Conservation (phyloP, 2,888 invertebrate genomes). For the Ectemnius continuus region DNA sequence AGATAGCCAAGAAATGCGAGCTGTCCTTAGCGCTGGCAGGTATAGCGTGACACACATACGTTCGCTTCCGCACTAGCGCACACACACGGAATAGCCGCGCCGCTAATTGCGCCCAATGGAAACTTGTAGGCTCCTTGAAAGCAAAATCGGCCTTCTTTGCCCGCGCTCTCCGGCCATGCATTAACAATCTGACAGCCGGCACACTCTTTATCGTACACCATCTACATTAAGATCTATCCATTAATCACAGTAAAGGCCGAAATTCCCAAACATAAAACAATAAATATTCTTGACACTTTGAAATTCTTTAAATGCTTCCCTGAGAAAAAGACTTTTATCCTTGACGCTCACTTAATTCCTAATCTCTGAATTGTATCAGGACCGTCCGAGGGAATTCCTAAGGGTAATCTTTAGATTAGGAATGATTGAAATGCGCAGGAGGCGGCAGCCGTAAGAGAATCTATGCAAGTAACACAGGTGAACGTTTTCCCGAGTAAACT, state of each 20-base stretch:
- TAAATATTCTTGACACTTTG: too few relatives aligned
- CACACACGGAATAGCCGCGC: conserved; percentile 2
- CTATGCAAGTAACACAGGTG: too few relatives aligned
- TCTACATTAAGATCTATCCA: not conserved
- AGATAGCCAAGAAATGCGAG: conserved; percentile 60
- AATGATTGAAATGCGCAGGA: too few relatives aligned
- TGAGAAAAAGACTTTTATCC: too few relatives aligned
- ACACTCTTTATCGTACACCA: not conserved
- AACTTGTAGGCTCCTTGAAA: conserved; percentile 22
- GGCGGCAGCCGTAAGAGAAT: too few relatives aligned
- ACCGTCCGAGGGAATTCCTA: too few relatives aligned
- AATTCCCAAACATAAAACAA: too few relatives aligned
- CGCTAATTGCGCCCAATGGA: conserved; percentile 16
- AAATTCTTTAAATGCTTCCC: too few relatives aligned
- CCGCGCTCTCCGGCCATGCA: conserved; percentile 1
- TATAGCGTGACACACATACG: conserved; percentile 25
- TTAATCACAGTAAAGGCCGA: not conserved
- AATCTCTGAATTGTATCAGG: too few relatives aligned
- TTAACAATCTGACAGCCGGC: not conserved
- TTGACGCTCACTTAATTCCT: too few relatives aligned
- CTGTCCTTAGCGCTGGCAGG: conserved; percentile 42
- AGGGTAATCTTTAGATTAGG: too few relatives aligned
- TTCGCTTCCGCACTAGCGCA: not conserved
- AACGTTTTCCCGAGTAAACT: too few relatives aligned
- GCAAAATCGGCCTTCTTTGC: not conserved